Evolutionary conservation across 2,113 vertebrate species (phyloP), one percentile per base, ranked within the genome.

Genomic region (Paracanthobrama guichenoti): DNA sequence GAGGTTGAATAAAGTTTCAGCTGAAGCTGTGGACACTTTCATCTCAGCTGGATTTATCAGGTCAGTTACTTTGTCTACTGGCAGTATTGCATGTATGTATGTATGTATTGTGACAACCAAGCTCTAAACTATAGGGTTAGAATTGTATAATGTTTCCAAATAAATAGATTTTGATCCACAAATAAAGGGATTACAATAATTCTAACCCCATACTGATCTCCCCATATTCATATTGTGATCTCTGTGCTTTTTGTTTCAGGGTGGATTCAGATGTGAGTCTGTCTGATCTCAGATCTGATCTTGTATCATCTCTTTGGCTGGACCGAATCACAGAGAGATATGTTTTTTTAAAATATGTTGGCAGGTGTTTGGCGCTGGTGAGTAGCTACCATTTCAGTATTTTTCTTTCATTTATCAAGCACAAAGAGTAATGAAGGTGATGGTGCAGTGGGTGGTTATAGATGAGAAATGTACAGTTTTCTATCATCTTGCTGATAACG

Each of bases 31-130:
- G 77, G 94, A 93, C 50, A 94, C 92, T 85, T 98, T 97, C 78
- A 79, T 96, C 91, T 98, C 97, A 81, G 96, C 95, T 4, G 97
- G 96, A 79, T 98, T 99, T 91, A 96, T 98, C 93, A 96, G 97
- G 96, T 95, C 8, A 90, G 44, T 67, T 66, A 26, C 39, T 24
- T 31, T 1, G 22, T 73, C 74, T 42, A 83, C 82, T 35, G 22
- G 31, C 31, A 31, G 28, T n/a, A n/a, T n/a, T n/a, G n/a, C n/a
- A n/a, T n/a, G n/a, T n/a, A n/a, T n/a, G n/a, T n/a, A n/a, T n/a
- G n/a, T n/a, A n/a, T 31, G 1, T 31, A 31, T 31, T 31, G 28
- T 35, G 31, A 35, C 48, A 50, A 50, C 14, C 13, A 48, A 16
- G 3, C 14, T 50, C 13, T 50, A 50, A 50, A 50, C 48, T 50